Evolutionary conservation across 2,113 vertebrate genomes (phyloP).

Genomic region (Columba janthina): DNA sequence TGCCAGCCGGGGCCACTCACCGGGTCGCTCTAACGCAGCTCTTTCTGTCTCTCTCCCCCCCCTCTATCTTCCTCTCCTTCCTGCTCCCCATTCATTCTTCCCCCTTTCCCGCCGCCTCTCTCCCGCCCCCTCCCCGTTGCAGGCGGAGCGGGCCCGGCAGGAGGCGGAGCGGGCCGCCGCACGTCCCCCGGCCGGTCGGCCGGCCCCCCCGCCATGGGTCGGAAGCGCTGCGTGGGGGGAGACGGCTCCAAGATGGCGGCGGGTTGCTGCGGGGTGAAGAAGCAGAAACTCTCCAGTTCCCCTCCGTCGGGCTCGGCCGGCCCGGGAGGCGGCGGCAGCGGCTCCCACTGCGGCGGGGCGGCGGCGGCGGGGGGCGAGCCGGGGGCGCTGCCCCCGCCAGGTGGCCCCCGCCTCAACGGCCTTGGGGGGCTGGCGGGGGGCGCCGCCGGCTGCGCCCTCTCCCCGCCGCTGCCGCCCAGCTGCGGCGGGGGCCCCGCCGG

Average conservation of each 20-base stretch:
- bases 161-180: slow-evolving; percentile 71
- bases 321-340: slow-evolving; percentile 78
- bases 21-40: not conserved
- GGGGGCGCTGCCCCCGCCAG: slow-evolving; percentile 71
- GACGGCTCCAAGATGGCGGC: slow-evolving; percentile 98
- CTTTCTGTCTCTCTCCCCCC: slow-evolving; percentile 4
- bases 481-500: slow-evolving; percentile 82
- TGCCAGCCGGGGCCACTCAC: not conserved
- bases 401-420: slow-evolving; percentile 80
- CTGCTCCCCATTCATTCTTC: not conserved
- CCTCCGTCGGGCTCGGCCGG: slow-evolving; percentile 88
- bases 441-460: slow-evolving; percentile 73
- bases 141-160: slow-evolving; percentile 63
- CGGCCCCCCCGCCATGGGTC: slow-evolving; percentile 90
- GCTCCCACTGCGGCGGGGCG: slow-evolving; percentile 63
- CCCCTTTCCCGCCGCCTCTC: not conserved
- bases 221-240: slow-evolving; percentile 96
- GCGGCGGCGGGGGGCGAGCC: slow-evolving; percentile 84
- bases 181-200: slow-evolving; percentile 82
- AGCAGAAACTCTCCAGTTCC: slow-evolving; percentile 99
- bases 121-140: not conserved
- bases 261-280: slow-evolving; percentile 99
- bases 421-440: slow-evolving; percentile 78
- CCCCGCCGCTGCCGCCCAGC: slow-evolving; percentile 55
- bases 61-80: not conserved